A percentile compares a stretch with the other conserved stretches of the same genome.
Conservation (phyloP, 2,888 invertebrate species). For the Euzophera pinguis region DNA sequence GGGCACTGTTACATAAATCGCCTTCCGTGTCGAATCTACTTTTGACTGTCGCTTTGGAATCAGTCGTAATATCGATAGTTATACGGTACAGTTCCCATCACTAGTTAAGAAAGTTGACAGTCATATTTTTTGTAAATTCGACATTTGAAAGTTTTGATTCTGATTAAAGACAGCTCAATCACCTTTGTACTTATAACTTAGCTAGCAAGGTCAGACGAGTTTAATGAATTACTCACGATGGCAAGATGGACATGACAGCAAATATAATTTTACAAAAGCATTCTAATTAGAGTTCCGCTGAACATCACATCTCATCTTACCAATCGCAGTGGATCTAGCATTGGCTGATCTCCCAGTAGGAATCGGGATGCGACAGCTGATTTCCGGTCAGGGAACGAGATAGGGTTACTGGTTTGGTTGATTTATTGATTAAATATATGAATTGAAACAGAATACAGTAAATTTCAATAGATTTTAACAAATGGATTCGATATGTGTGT, state of each 20-base stretch:
- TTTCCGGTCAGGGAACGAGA: slow-evolving; percentile 52
- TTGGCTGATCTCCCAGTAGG: slow-evolving; percentile 66
- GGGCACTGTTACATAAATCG: slow-evolving; percentile 7
- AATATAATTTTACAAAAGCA: slow-evolving; percentile 48
- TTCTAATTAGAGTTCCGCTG: slow-evolving; percentile 55
- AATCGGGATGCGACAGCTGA: slow-evolving; percentile 71
- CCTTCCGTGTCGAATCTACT: slow-evolving; percentile 7
- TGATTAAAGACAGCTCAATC: background rate
- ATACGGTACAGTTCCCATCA: too few relatives aligned
- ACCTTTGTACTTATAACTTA: slow-evolving; percentile 2
- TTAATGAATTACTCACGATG: slow-evolving; percentile 18
- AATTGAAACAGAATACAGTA: background rate
- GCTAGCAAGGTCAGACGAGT: slow-evolving; percentile 9
- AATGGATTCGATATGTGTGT: too few relatives aligned
- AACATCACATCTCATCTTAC: slow-evolving; percentile 50
- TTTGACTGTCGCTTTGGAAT: too few relatives aligned
- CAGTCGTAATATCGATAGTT: too few relatives aligned
- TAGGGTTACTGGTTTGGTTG: slow-evolving; percentile 11
- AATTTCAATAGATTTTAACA: background rate
- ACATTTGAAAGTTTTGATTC: background rate
- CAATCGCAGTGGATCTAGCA: slow-evolving; percentile 52
- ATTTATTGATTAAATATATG: background rate
- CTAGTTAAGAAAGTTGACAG: background rate
- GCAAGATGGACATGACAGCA: slow-evolving; percentile 28
- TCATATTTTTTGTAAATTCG: background rate